Percentiles rank a stretch among this genome's conserved stretches.
These are phyloP conservation scores for Burhinus bistriatus DNA, from an alignment of 2,113 vertebrate genomes.

Conservation along the genomic window DNA sequence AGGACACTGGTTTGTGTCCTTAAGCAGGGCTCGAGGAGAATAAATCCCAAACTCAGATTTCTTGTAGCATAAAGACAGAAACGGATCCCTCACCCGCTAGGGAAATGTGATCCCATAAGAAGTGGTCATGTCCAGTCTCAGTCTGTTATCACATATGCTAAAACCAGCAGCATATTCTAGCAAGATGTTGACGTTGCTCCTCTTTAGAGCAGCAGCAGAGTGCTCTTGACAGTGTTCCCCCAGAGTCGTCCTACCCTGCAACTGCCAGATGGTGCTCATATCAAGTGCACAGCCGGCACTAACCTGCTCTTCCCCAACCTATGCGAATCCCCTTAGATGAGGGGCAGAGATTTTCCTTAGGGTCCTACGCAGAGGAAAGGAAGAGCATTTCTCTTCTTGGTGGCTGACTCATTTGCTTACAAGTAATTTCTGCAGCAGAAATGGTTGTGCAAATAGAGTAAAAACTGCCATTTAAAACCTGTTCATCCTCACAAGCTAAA, in stretches of 20 bases:
- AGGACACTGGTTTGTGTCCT: not conserved
- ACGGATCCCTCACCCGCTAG: not conserved
- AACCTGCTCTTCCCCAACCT: not conserved
- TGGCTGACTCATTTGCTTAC: not conserved
- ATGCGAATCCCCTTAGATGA: not conserved
- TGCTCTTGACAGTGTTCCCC: conserved; percentile 57
- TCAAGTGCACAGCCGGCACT: not conserved
- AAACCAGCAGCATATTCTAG: conserved; percentile 12
- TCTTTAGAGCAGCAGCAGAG: conserved; percentile 38
- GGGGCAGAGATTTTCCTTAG: conserved; percentile 1
- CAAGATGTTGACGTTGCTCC: conserved; percentile 32
- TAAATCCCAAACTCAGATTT: not conserved
- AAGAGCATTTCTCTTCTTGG: not conserved
- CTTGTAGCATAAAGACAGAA: not conserved
- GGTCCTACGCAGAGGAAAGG: not conserved
- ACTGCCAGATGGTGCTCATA: conserved; percentile 52
- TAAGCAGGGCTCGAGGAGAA: not conserved
- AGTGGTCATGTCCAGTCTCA: not conserved
- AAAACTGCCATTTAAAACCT: not conserved
- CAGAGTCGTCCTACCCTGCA: conserved; percentile 24
- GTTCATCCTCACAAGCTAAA: not conserved
- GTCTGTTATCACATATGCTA: not conserved
- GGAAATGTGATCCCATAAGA: not conserved
- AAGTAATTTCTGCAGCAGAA: conserved; percentile 23
- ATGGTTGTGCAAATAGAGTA: not conserved